phyloP scores from a whole-genome alignment of 2,113 vertebrate genomes.

The Mionectes macconnelli region DNA sequence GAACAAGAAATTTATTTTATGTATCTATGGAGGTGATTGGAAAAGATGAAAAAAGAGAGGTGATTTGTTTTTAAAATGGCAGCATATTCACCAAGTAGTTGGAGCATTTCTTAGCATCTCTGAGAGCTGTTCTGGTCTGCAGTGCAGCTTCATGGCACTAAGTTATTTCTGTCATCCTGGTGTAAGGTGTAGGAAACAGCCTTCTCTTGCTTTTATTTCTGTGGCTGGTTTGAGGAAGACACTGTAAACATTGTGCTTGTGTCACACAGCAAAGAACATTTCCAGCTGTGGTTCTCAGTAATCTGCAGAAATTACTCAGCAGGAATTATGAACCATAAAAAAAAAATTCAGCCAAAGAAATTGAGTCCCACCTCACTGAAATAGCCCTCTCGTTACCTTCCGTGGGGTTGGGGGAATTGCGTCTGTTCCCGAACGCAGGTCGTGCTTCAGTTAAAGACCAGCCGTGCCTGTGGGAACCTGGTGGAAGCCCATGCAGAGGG shows the following conservation, averaged over 20 bases:
- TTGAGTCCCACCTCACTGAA: neutral
- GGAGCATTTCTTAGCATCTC: neutral
- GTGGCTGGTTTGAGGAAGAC: neutral
- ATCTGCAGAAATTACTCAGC: neutral
- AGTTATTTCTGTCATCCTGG: neutral
- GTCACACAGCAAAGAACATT: fast-evolving
- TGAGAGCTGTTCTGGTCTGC: neutral
- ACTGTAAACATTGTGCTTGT: neutral
- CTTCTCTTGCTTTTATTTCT: neutral
- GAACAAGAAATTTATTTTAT: neutral
- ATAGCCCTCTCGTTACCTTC: fast-evolving
- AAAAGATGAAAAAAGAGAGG: neutral
- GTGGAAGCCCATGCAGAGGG: neutral
- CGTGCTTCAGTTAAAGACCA: neutral
- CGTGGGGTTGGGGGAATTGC: neutral
- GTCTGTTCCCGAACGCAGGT: neutral
- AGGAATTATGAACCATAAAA: neutral
- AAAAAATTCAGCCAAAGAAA: neutral
- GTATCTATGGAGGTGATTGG: neutral
- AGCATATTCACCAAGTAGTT: neutral
- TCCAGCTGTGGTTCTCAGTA: neutral
- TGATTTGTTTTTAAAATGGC: neutral
- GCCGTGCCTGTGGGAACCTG: neutral
- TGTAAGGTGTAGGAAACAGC: neutral
- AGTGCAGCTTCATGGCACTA: neutral